These are phyloP conservation scores for Aldabrachelys gigantea DNA, from an alignment of 2,113 vertebrate species.

Conservation along the genomic window DNA sequence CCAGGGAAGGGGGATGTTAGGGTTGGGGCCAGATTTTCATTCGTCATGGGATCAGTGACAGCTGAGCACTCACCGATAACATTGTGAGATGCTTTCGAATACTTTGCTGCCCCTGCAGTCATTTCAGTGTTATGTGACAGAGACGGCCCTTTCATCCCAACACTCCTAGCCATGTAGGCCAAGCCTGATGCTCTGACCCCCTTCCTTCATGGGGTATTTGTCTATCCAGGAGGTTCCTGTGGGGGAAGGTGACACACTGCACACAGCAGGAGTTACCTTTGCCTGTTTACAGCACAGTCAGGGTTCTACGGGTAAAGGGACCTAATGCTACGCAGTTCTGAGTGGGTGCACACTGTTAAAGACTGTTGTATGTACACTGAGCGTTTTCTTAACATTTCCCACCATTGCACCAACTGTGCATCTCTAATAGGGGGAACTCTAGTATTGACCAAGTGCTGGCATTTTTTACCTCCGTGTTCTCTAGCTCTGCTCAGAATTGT, in stretches of 20 bases:
- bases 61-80: neutral
- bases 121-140: neutral
- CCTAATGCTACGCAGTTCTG: neutral
- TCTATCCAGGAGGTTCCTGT: neutral
- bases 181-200: neutral
- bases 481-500: neutral
- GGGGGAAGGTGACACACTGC: neutral
- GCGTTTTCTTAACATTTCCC: neutral
- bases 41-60: neutral
- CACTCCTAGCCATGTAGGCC: neutral
- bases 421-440: no score
- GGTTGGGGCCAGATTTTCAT: neutral
- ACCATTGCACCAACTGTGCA: neutral
- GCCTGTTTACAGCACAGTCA: neutral
- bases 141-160: neutral
- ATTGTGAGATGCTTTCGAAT: neutral
- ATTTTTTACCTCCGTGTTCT: neutral
- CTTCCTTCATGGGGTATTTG: neutral
- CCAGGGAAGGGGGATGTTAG: neutral
- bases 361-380: neutral
- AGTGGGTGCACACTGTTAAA: neutral
- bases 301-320: neutral
- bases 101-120: neutral
- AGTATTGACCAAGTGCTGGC: neutral
- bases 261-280: neutral